Base-by-base conservation (phyloP, 1,140 invertebrate species). In the Acromyrmex echinatior region DNA sequence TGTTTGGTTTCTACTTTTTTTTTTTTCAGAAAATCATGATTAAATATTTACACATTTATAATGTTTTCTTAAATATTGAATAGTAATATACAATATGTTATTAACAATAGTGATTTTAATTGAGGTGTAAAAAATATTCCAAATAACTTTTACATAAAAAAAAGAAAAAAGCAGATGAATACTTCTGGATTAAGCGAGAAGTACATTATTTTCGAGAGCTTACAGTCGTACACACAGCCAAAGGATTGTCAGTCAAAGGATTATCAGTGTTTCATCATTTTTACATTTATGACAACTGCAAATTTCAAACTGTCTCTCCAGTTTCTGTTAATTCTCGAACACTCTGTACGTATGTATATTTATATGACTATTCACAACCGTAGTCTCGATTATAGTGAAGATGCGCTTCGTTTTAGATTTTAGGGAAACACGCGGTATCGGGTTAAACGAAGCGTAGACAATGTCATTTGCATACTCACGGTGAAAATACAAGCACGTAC, bases 401-500 rank as follows among this genome's bases (percentile, higher is more conserved):
- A 45, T 45, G 35, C 51, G 31, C 35, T 39, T 35, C 35, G 65
- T 73, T 71, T 71, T 71, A 58, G 49, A 71, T 81, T 81, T 81
- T 81, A 71, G 65, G 21, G 66, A 10, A 81, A 73, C 66, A 16
- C 31, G 66, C 79, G 66, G 51, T 81, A 81, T 73, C 56, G 53
- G 25, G 21, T n/a, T 73, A 81, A 80, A 81, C 79, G 79, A 81
- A 81, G 79, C 66, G 66, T 70, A 18, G 31, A 73, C 66, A 81
- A 81, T 81, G 3, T 63, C 21, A 58, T 81, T 81, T 81, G 79
- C 79, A 81, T 81, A 81, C 16, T 25, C 21, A 71, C 16, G 14
- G 10, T 21, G 35, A 6, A 81, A 70, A 70, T 71, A 71, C 79
- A 71, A 71, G 45, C 62, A 53, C 21, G 60, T 51, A 70, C 9